Evolutionary conservation across 1,140 invertebrate species (phyloP), one percentile per base, ranked within the genome.

Genomic region (Bombus impatiens): DNA sequence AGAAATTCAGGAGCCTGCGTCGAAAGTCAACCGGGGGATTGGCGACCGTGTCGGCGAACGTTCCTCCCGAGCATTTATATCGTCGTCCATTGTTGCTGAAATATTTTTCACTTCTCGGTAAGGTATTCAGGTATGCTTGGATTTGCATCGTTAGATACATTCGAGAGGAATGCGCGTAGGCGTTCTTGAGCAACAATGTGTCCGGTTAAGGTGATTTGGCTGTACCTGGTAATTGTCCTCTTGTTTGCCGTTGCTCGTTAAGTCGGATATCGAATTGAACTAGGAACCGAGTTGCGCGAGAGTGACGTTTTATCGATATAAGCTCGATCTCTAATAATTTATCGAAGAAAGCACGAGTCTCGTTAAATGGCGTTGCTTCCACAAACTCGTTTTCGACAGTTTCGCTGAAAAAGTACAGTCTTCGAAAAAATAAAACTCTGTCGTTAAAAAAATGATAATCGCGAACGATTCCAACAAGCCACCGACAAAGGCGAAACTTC

Each of bases 1-100:
- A 85, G 77, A 79, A 79, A 72, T 79, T 84, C 82, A 84, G 82
- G 47, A 53, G 47, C 37, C 65, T 28, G 10, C 42, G 65, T 80
- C 32, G 70, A 75, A 62, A 65, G 71, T 59, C 15, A 42, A 74
- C 15, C 18, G 44, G 18, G 42, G 72, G 40, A 72, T 71, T 71
- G 71, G 71, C 37, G 37, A 72, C 6, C 47, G 47, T 76, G 74
- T 32, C 44, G 35, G 67, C 13, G 62, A 65, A 65, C n/a, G 62
- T 65, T 18, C 9, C 12, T 13, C 47, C 13, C 35, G 57, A 40
- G 76, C 32, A 22, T 62, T 62, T 37, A 62, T 62, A 78, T 78
- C 35, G 57, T 25, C 76, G 22, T n/a, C 57, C 76, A 78, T 78
- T 78, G 76, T 78, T 65, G 76, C 37, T 35, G 57, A 78, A 78